Evolutionary conservation across 2,113 vertebrate genomes (phyloP), one percentile per base, ranked within the genome.

Genomic region (Ictalurus punctatus): DNA sequence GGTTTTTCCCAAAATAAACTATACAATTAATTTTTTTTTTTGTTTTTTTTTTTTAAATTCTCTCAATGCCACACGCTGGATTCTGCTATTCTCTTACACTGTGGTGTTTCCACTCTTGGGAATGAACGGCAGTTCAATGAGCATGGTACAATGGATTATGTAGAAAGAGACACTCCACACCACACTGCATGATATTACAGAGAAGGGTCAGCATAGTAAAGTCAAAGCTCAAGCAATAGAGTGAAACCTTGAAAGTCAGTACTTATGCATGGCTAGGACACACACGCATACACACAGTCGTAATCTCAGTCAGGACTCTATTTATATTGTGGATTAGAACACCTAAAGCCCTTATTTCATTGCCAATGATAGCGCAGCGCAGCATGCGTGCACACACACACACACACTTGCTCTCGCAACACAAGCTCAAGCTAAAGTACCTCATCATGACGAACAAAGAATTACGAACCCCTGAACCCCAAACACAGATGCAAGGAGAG

Each of bases 321-420:
- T 95, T 94, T 95, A 91, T 91, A 92, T 61, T 91, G 90, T 92
- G 91, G 93, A 92, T 92, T 94, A 94, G 94, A 92, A 92, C 93
- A 91, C 90, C 91, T 93, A 95, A 95, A 94, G 94, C 92, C 86
- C 78, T 89, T 91, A 92, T 89, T 92, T 94, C 91, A 93, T 90
- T 76, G 86, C 44, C 89, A 92, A 88, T 91, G 87, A 91, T 83
- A 65, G 83, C 52, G 9, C 37, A 86, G 34, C 85, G 73, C 76
- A 88, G 87, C 34, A 82, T 48, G 58, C 30, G 58, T 14, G 14
- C 59, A 61, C 59, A 23, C 59, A 61, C 59, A 61, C 61, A 69
- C 27, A n/a, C 65, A 14, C 3, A 12, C 8, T 65, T 71, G n/a
- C 14, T 71, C 30, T 71, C 6, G 6, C 69, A 16, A 9, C 69